phyloP scores from a whole-genome alignment of 2,888 invertebrate genomes.

The Molorchus minor region DNA sequence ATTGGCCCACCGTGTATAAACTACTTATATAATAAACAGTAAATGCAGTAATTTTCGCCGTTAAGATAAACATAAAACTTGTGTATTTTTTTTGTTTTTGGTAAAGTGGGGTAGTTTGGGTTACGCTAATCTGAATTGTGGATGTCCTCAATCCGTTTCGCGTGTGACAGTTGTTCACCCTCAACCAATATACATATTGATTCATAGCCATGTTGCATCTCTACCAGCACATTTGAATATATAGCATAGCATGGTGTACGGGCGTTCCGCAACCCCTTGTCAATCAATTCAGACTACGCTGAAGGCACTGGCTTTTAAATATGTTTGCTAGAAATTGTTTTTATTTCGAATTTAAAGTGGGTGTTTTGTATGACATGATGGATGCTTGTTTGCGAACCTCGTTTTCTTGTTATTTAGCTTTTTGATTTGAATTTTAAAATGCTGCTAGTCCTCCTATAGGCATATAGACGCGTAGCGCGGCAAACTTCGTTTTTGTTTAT shows the following conservation, averaged over 20 bases:
- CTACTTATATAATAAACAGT: neutral
- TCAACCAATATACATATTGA: conserved; percentile 57
- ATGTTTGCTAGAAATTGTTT: conserved; percentile 63
- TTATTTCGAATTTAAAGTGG: conserved; percentile 64
- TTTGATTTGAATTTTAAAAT: conserved; percentile 60
- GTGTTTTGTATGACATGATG: conserved; percentile 61
- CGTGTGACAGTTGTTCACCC: conserved; percentile 48
- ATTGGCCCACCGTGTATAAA: neutral
- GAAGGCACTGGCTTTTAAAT: conserved; percentile 62
- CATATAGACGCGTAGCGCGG: conserved; percentile 32
- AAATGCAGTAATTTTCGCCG: neutral
- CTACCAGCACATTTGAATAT: conserved; percentile 56
- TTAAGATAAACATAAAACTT: neutral
- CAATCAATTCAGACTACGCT: conserved; percentile 58
- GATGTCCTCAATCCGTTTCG: conserved; percentile 35
- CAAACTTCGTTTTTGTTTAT: conserved; percentile 36
- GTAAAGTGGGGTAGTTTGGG: conserved; percentile 4
- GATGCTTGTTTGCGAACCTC: conserved; percentile 59
- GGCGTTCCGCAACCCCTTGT: conserved; percentile 57
- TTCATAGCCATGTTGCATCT: conserved; percentile 57
- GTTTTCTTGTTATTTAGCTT: conserved; percentile 61
- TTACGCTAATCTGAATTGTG: conserved; percentile 25
- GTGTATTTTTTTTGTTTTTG: neutral
- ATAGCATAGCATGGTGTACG: conserved; percentile 40
- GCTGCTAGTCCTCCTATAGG: conserved; percentile 40